Percentiles rank a stretch among this genome's conserved stretches.
phyloP scores from a whole-genome alignment of 2,888 invertebrate genomes.

The Lissocephala sabroskyi region DNA sequence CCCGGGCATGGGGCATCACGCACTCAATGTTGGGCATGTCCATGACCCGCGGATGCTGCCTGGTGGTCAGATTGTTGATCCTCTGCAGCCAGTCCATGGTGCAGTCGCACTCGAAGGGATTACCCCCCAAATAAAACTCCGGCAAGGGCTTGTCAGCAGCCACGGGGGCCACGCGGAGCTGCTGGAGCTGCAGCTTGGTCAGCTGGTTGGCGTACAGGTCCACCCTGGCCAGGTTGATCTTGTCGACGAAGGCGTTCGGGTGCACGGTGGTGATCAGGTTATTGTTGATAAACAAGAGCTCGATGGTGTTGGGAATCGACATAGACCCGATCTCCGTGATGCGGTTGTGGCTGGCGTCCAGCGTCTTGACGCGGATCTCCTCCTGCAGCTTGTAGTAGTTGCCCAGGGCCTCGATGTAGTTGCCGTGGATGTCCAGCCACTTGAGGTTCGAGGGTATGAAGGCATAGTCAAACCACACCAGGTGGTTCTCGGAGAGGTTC shows the following conservation, averaged over 20 bases:
- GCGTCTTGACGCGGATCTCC: constrained; percentile 86
- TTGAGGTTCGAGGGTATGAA: constrained; percentile 91
- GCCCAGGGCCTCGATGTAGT: constrained; percentile 88
- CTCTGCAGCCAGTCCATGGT: constrained; percentile 96
- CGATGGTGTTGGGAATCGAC: constrained; percentile 90
- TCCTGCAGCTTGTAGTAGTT: constrained; percentile 91
- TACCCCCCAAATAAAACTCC: constrained; percentile 92
- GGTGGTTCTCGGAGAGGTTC: constrained; percentile 91
- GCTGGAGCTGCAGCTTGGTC: constrained; percentile 85
- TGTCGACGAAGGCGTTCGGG: constrained; percentile 89
- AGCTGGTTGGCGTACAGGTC: constrained; percentile 93
- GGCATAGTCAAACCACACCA: constrained; percentile 94
- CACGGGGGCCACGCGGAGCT: constrained; percentile 83
- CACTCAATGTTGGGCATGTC: constrained; percentile 92
- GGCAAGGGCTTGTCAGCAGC: constrained; percentile 80
- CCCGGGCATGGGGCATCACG: constrained; percentile 88
- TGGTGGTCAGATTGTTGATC: constrained; percentile 88
- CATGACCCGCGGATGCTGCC: constrained; percentile 91
- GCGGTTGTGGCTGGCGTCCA: constrained; percentile 92
- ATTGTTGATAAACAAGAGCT: constrained; percentile 90
- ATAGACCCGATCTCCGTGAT: constrained; percentile 86
- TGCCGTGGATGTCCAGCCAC: constrained; percentile 93
- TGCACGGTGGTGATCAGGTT: constrained; percentile 87
- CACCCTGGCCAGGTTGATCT: constrained; percentile 87
- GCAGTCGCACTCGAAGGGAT: constrained; percentile 96